Conservation (phyloP, 2,888 invertebrate species). For the Cinara cedri region DNA sequence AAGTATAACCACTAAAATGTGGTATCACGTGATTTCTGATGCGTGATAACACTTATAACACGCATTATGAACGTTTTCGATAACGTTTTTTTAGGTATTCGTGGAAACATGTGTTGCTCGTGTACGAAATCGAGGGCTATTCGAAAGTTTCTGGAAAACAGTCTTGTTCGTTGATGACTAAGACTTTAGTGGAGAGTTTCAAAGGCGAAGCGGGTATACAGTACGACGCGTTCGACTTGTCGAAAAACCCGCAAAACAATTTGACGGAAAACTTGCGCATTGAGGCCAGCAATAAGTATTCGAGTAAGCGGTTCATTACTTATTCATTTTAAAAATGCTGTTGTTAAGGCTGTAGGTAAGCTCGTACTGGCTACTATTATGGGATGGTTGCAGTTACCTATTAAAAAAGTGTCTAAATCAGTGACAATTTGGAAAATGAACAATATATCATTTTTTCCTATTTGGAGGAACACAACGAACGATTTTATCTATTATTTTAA, state of each 20-base stretch:
- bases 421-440: too few relatives aligned
- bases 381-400: too few relatives aligned
- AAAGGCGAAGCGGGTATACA: conserved; percentile 64
- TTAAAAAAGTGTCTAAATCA: too few relatives aligned
- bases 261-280: conserved; percentile 72
- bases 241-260: conserved; percentile 68
- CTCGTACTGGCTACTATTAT: too few relatives aligned
- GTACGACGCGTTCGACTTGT: conserved; percentile 70
- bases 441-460: too few relatives aligned
- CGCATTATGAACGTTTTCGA: conserved; percentile 20
- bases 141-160: conserved; percentile 71
- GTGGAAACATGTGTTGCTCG: conserved; percentile 75
- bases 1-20: conserved; percentile 16
- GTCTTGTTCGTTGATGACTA: conserved; percentile 80
- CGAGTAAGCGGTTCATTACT: conserved; percentile 65
- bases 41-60: not conserved
- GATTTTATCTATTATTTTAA: too few relatives aligned
- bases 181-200: conserved; percentile 71
- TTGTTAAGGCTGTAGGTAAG: not conserved
- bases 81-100: conserved; percentile 67
- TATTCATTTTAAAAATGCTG: not conserved
- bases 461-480: too few relatives aligned
- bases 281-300: conserved; percentile 67
- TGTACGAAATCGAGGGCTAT: conserved; percentile 79
- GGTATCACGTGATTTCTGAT: not conserved